Evolutionary conservation across 35 echinoderm and acorn worm species (phyloP).

Genomic region (Lytechinus variegatus): DNA sequence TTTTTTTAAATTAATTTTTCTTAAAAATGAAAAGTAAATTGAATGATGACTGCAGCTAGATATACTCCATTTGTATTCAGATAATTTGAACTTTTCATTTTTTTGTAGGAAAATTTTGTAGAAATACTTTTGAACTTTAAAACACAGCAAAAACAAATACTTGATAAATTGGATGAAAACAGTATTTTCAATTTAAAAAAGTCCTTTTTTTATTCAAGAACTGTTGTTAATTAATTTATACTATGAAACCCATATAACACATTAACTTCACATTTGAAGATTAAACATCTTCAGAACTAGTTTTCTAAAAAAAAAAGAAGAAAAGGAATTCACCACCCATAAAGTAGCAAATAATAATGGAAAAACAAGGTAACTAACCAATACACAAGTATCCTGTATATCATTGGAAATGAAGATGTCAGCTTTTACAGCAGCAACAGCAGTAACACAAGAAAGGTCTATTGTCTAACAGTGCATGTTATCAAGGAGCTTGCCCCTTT

Average conservation of each 20-base stretch:
- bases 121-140: too few relatives aligned
- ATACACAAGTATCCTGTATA: not conserved
- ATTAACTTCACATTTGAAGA: not conserved
- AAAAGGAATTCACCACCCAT: not conserved
- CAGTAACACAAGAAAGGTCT: not conserved
- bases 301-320: not conserved
- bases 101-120: too few relatives aligned
- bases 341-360: too few relatives aligned
- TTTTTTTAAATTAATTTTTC: too few relatives aligned
- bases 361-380: too few relatives aligned
- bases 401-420: not conserved
- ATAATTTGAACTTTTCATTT: too few relatives aligned
- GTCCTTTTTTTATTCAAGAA: not conserved
- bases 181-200: not conserved
- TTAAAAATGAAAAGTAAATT: too few relatives aligned
- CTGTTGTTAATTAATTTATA: not conserved
- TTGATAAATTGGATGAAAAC: not conserved
- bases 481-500: constrained; percentile 8
- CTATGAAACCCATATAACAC: not conserved
- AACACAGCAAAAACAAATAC: too few relatives aligned
- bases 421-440: not conserved
- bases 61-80: too few relatives aligned
- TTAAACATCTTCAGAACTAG: not conserved
- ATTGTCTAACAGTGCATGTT: constrained; percentile 34
- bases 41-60: too few relatives aligned